Conservation (phyloP, 2,113 vertebrate species). For the Scortum barcoo region DNA sequence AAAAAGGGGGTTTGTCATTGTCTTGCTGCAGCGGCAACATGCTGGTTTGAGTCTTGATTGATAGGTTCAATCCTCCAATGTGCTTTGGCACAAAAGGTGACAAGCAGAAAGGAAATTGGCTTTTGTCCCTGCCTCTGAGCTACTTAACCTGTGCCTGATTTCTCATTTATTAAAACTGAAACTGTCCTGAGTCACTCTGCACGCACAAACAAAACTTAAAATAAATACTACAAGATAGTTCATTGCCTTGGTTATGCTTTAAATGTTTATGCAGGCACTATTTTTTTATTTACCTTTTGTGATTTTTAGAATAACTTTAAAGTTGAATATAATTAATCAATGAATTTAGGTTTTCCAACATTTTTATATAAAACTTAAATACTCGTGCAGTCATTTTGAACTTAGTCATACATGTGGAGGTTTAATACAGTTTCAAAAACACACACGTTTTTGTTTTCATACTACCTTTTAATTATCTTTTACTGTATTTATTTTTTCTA, state of each 20-base stretch:
- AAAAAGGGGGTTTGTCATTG: slow-evolving; percentile 82
- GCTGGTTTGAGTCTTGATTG: slow-evolving; percentile 90
- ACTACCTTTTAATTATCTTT: neutral
- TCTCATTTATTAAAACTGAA: slow-evolving; percentile 67
- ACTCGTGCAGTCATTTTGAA: neutral
- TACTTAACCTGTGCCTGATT: slow-evolving; percentile 90
- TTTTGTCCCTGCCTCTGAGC: slow-evolving; percentile 88
- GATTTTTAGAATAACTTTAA: rapidly evolving
- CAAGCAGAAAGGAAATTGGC: slow-evolving; percentile 92
- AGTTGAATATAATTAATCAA: neutral
- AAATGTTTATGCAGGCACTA: neutral
- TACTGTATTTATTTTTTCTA: neutral
- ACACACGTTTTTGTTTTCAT: neutral
- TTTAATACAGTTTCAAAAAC: neutral
- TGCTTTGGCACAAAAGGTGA: slow-evolving; percentile 90
- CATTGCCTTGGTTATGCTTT: neutral
- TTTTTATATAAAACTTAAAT: neutral
- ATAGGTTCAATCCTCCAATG: slow-evolving; percentile 91
- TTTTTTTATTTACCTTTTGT: neutral
- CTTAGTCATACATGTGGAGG: neutral
- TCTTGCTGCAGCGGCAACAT: slow-evolving; percentile 90
- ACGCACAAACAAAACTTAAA: neutral
- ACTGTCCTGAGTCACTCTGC: neutral
- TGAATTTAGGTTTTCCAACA: no score
- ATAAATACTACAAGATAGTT: neutral